Evolutionary conservation across 2,888 invertebrate species (phyloP).

Genomic region (Drosophila anceps): DNA sequence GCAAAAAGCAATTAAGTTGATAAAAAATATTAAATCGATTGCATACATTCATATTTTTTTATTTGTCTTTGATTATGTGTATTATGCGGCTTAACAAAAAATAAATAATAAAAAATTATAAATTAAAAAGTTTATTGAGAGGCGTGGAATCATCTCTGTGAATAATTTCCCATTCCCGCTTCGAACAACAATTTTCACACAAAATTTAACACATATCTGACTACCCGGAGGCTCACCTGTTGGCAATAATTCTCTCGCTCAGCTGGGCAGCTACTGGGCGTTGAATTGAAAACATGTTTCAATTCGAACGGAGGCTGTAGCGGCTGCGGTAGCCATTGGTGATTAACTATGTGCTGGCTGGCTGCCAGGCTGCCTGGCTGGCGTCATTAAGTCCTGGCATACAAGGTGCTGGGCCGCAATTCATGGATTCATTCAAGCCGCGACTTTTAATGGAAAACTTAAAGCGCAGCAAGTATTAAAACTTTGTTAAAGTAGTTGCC

Average conservation of each 20-base stretch:
- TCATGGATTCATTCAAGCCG: constrained; percentile 19
- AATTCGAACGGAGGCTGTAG: constrained; percentile 10
- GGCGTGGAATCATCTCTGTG: constrained; percentile 31
- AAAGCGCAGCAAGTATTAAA: constrained; percentile 53
- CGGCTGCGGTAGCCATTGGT: constrained; percentile 44
- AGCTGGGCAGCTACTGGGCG: constrained; percentile 44
- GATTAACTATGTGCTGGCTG: constrained; percentile 55
- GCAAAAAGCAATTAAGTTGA: neutral
- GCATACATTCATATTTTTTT: constrained; percentile 10
- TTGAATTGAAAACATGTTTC: constrained; percentile 37
- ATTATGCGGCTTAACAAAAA: constrained; percentile 7
- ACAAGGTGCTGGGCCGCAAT: constrained; percentile 18
- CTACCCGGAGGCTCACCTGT: constrained; percentile 39
- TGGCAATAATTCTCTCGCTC: constrained; percentile 57
- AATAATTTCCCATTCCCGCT: constrained; percentile 3
- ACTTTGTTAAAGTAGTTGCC: constrained; percentile 65
- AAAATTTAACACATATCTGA: constrained; percentile 55
- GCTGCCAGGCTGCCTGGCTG: constrained; percentile 34
- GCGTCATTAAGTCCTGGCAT: constrained; percentile 45
- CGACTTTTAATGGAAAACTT: constrained; percentile 57
- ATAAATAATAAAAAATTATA: constrained; percentile 8
- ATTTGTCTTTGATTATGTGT: constrained; percentile 11
- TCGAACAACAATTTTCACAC: constrained; percentile 54
- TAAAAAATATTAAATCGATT: constrained; percentile 13
- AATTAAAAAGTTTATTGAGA: constrained; percentile 6